Evolutionary conservation across 2,113 vertebrate genomes (phyloP).

Genomic region (Crotalus horridus): DNA sequence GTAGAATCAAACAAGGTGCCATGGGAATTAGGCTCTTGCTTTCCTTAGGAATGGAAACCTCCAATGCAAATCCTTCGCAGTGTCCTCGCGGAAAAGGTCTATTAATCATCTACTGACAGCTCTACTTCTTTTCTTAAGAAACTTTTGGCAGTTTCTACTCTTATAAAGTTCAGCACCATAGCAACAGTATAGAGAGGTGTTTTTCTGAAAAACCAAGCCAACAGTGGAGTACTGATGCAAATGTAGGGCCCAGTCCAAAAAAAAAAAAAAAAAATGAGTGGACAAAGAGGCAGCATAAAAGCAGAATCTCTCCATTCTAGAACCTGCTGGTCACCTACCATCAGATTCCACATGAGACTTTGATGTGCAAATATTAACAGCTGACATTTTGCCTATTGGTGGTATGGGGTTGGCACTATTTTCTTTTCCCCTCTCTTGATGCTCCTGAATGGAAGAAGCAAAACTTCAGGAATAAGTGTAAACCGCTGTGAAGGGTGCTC

Average conservation of each 20-base stretch:
- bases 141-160: not conserved
- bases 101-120: slow-evolving; percentile 24
- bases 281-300: not conserved
- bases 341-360: not conserved
- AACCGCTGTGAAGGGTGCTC: not conserved
- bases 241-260: not conserved
- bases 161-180: slow-evolving; percentile 2
- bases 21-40: not conserved
- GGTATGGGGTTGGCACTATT: not conserved
- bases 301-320: not conserved
- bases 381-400: not conserved
- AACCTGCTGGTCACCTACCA: not conserved
- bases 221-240: not conserved
- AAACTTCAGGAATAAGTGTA: not conserved
- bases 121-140: slow-evolving; percentile 14
- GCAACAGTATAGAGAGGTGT: not conserved
- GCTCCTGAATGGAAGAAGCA: not conserved
- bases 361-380: not conserved
- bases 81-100: not conserved
- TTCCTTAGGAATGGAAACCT: slow-evolving; percentile 14
- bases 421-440: not conserved
- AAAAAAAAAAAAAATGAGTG: not conserved
- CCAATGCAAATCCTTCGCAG: slow-evolving; percentile 2
- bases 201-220: slow-evolving; percentile 7
- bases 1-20: not conserved